Evolutionary conservation across 2,113 vertebrate genomes (phyloP).

Genomic region (Leiothrix lutea): DNA sequence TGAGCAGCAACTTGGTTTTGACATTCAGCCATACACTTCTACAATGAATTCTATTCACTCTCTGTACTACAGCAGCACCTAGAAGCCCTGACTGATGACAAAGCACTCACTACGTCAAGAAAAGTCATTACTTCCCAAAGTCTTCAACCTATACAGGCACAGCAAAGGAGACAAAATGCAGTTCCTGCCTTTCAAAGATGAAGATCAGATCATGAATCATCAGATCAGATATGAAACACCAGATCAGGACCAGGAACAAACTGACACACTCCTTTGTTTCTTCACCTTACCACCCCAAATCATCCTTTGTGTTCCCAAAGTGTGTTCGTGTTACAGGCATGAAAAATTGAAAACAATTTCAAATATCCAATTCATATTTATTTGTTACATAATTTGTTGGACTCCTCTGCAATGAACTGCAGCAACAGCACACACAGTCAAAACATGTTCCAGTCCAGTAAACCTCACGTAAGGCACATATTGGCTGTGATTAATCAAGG

Average conservation of each 20-base stretch:
- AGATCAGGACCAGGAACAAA: background rate
- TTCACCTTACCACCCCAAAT: background rate
- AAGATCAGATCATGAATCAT: background rate
- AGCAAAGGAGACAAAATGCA: background rate
- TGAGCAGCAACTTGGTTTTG: background rate
- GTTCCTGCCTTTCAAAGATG: background rate
- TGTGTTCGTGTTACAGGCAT: accelerated
- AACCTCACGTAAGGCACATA: background rate
- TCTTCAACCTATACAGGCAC: background rate
- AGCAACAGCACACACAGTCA: background rate
- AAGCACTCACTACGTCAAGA: background rate
- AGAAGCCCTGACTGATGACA: background rate
- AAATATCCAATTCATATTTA: background rate
- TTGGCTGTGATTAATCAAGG: background rate
- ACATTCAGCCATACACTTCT: background rate
- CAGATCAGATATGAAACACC: background rate
- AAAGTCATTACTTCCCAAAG: background rate
- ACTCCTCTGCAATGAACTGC: background rate
- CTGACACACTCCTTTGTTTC: background rate
- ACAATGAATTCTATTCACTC: background rate
- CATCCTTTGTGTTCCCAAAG: background rate
- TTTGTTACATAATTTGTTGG: background rate
- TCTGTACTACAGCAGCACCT: background rate
- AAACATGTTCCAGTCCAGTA: background rate
- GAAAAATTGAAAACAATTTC: background rate